Evolutionary conservation across 2,113 vertebrate genomes (phyloP).

Genomic region (Nyctereutes procyonoides): DNA sequence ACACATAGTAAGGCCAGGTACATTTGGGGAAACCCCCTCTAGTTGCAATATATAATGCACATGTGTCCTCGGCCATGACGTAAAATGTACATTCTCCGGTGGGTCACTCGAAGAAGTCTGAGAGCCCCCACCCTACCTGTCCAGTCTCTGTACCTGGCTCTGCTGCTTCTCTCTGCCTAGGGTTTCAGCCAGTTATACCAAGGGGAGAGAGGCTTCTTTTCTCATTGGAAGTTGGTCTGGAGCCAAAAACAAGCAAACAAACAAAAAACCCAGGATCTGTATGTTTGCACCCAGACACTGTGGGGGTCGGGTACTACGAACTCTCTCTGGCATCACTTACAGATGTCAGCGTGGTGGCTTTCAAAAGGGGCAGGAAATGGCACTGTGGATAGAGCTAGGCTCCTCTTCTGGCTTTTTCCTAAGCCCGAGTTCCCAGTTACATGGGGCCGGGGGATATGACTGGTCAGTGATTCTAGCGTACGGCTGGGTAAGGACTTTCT

Average conservation of each 20-base stretch:
- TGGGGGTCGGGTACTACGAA: background rate
- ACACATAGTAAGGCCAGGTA: background rate
- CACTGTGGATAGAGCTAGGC: background rate
- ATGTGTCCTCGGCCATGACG: rapidly evolving
- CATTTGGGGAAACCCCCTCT: background rate
- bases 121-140: background rate
- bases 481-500: background rate
- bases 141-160: rapidly evolving
- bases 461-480: background rate
- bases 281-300: background rate
- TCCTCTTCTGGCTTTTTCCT: background rate
- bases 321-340: background rate
- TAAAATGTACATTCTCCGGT: too few relatives aligned
- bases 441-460: background rate
- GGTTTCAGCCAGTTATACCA: background rate
- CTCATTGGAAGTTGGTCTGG: background rate
- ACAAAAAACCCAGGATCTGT: background rate
- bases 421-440: background rate
- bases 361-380: background rate
- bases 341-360: background rate
- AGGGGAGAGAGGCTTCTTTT: background rate
- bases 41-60: rapidly evolving
- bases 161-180: background rate
- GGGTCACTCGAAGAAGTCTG: background rate
- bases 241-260: background rate